A percentile compares a stretch with the other conserved stretches of the same genome.
Evolutionary conservation across 2,797 vertebrate genomes (phyloP).

Genomic region (Helarctos malayanus): DNA sequence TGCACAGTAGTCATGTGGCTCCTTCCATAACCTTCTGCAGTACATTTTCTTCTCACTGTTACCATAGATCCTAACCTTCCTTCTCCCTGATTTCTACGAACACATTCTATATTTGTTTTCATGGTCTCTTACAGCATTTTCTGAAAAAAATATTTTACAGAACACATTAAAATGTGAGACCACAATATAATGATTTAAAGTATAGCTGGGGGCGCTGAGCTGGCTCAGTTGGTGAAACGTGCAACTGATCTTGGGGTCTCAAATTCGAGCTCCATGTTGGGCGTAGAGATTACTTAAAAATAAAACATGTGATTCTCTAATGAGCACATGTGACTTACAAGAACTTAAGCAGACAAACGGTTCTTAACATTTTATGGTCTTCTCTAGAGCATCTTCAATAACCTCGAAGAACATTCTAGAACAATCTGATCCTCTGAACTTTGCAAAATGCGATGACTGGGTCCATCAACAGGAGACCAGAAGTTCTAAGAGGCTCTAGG

Average conservation of each 20-base stretch:
- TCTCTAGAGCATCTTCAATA: neutral
- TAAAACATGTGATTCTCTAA: neutral
- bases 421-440: neutral
- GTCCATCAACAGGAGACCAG: neutral
- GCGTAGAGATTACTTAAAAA: neutral
- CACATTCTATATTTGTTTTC: neutral
- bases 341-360: neutral
- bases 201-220: neutral
- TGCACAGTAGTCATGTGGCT: accelerated
- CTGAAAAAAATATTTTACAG: neutral
- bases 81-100: neutral
- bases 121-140: neutral
- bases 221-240: neutral
- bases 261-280: neutral
- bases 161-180: neutral
- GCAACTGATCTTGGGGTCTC: too few species aligned
- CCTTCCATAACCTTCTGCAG: neutral
- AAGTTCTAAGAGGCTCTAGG: neutral
- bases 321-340: neutral
- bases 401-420: neutral
- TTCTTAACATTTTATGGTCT: neutral
- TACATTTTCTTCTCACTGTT: neutral
- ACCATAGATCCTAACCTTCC: neutral
- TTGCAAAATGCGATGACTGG: neutral
- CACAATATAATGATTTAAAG: neutral